phyloP scores from a whole-genome alignment of 64 coral and sea anemone species.

The Exaiptasia diaphana region DNA sequence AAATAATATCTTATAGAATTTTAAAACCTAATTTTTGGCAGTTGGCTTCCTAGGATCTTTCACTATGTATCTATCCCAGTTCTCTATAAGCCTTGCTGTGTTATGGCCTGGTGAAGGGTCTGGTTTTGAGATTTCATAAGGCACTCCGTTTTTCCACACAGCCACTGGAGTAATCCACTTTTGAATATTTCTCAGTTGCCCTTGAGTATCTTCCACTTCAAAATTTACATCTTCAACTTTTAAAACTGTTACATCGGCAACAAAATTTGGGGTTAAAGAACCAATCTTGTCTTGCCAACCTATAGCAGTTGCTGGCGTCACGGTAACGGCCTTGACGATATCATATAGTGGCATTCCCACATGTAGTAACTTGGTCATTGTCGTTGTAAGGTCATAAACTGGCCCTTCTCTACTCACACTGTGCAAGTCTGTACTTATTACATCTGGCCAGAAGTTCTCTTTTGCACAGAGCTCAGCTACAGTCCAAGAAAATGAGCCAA shows the following conservation, averaged over 20 bases:
- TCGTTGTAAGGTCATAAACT: constrained; percentile 73
- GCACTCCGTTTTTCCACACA: constrained; percentile 65
- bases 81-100: not conserved
- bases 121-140: not conserved
- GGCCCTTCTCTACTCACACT: constrained; percentile 42
- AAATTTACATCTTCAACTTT: constrained; percentile 44
- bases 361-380: constrained; percentile 79
- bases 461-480: constrained; percentile 79
- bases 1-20: no score
- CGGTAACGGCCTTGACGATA: constrained; percentile 67
- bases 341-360: constrained; percentile 79
- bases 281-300: constrained; percentile 52
- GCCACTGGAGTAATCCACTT: constrained; percentile 47
- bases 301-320: constrained; percentile 63
- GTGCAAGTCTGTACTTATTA: constrained; percentile 89
- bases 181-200: constrained; percentile 33
- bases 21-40: no score
- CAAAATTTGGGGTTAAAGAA: not conserved
- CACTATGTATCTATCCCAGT: not conserved
- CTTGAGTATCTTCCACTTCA: constrained; percentile 77
- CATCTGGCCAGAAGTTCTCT: constrained; percentile 84
- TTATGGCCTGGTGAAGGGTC: constrained; percentile 33
- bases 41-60: not conserved
- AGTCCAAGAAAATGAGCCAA: constrained; percentile 83
- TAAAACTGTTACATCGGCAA: constrained; percentile 69